Evolutionary conservation across 2,888 invertebrate species (phyloP).

Genomic region (Syrphus vitripennis): DNA sequence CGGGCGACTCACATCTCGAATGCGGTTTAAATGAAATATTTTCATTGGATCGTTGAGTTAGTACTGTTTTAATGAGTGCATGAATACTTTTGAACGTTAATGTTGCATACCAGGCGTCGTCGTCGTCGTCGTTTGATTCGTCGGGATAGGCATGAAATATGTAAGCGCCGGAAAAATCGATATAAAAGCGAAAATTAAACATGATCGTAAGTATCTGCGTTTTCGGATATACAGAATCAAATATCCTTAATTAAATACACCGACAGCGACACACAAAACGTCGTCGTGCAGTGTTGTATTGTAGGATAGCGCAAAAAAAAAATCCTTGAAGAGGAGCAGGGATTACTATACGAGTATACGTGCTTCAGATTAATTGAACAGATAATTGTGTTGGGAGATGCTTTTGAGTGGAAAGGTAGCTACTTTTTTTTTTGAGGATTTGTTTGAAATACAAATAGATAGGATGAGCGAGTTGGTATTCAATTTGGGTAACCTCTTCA

Average conservation of each 20-base stretch:
- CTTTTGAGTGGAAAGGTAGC: not conserved
- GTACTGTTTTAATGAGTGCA: slow-evolving; percentile 28
- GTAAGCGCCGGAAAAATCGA: slow-evolving; percentile 24
- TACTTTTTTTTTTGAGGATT: not conserved
- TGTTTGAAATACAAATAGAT: slow-evolving; percentile 13
- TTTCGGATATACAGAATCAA: slow-evolving; percentile 3
- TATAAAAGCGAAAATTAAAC: slow-evolving; percentile 27
- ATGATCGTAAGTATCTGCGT: not conserved
- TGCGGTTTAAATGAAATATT: slow-evolving; percentile 45
- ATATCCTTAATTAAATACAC: slow-evolving; percentile 36
- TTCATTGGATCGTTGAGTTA: slow-evolving; percentile 42
- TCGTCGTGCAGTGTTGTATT: not conserved
- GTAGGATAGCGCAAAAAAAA: too few relatives aligned
- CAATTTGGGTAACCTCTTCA: not conserved
- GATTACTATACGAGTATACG: slow-evolving; percentile 19
- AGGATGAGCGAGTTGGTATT: slow-evolving; percentile 13
- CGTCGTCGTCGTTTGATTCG: not conserved
- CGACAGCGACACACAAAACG: not conserved
- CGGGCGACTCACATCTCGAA: not conserved
- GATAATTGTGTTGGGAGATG: not conserved
- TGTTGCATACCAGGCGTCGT: not conserved
- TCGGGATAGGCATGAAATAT: slow-evolving; percentile 1
- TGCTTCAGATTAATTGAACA: slow-evolving; percentile 42
- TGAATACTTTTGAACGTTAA: slow-evolving; percentile 17
- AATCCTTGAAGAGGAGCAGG: not conserved